Conservation (phyloP, 2,888 invertebrate species). For the Meganola albula region DNA sequence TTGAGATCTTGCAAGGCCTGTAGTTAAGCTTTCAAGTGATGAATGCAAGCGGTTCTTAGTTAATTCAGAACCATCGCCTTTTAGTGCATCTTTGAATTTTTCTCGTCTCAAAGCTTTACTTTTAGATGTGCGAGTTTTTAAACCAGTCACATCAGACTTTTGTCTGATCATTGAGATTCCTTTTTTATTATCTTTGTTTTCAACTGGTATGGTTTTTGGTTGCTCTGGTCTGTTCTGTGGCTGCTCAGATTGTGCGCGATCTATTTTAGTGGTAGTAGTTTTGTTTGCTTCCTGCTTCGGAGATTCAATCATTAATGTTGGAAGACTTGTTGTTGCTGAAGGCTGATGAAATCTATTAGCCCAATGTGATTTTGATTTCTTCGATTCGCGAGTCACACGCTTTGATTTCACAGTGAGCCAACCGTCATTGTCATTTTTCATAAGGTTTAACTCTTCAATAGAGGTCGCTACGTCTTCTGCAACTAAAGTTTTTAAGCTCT, state of each 20-base stretch:
- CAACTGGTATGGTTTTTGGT: constrained; percentile 13
- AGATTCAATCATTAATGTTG: constrained; percentile 80
- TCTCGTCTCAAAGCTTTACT: constrained; percentile 53
- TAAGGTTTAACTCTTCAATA: constrained; percentile 68
- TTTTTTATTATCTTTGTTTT: constrained; percentile 24
- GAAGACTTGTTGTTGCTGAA: constrained; percentile 88
- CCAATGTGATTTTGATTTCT: constrained; percentile 82
- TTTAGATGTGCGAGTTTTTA: constrained; percentile 64
- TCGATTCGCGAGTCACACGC: constrained; percentile 76
- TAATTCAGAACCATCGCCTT: constrained; percentile 43
- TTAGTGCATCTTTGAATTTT: constrained; percentile 43
- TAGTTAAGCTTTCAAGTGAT: constrained; percentile 63
- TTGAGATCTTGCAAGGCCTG: constrained; percentile 60
- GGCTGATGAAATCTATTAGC: constrained; percentile 88
- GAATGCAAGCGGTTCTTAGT: constrained; percentile 66
- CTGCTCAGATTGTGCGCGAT: constrained; percentile 63
- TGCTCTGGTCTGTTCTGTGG: constrained; percentile 34
- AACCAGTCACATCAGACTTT: constrained; percentile 80
- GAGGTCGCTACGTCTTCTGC: constrained; percentile 65
- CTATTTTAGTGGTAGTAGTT: constrained; percentile 35
- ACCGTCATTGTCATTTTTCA: constrained; percentile 80
- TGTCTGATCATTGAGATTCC: constrained; percentile 70
- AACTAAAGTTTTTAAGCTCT: constrained; percentile 68
- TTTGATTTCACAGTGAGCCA: constrained; percentile 94
- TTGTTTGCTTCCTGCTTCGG: constrained; percentile 62